These are phyloP conservation scores for Lucifuga dentata DNA, from an alignment of 2,113 vertebrate genomes.

Conservation along the genomic window DNA sequence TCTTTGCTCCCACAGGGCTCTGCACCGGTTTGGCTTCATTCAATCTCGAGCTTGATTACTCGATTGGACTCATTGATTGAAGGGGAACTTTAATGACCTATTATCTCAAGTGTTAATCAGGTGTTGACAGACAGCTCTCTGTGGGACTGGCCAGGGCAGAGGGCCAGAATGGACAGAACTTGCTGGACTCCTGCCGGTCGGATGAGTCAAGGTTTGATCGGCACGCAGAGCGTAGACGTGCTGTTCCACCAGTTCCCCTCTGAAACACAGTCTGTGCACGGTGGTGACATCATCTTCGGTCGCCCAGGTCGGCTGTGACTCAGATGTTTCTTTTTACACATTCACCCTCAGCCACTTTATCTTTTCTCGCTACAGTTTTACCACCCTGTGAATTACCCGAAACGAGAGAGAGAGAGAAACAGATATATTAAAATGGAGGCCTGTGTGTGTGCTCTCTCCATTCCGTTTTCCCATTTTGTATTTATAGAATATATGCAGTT, in stretches of 20 bases:
- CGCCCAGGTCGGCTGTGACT: conserved; percentile 38
- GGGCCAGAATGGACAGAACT: conserved; percentile 51
- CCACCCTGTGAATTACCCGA: conserved; percentile 56
- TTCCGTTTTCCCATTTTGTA: conserved; percentile 57
- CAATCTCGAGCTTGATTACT: conserved; percentile 77
- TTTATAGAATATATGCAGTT: conserved; percentile 48
- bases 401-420: conserved; percentile 49
- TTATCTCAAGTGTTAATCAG: conserved; percentile 84
- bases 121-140: conserved; percentile 73
- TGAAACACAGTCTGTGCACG: conserved; percentile 37
- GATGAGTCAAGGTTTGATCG: conserved; percentile 47
- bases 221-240: conserved; percentile 13
- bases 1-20: conserved; percentile 55
- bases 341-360: conserved; percentile 25
- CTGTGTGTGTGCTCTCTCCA: conserved; percentile 22
- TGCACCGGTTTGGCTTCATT: conserved; percentile 71
- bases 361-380: conserved; percentile 51
- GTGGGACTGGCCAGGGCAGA: conserved; percentile 52
- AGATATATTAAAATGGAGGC: conserved; percentile 49
- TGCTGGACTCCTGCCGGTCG: conserved; percentile 40
- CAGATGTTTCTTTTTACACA: conserved; percentile 37
- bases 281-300: conserved; percentile 51
- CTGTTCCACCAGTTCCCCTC: conserved; percentile 29
- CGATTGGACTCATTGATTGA: conserved; percentile 80
- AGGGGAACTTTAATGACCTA: conserved; percentile 82